Base-by-base conservation (phyloP, 1,140 invertebrate genomes). In the Ceratina japonica region DNA sequence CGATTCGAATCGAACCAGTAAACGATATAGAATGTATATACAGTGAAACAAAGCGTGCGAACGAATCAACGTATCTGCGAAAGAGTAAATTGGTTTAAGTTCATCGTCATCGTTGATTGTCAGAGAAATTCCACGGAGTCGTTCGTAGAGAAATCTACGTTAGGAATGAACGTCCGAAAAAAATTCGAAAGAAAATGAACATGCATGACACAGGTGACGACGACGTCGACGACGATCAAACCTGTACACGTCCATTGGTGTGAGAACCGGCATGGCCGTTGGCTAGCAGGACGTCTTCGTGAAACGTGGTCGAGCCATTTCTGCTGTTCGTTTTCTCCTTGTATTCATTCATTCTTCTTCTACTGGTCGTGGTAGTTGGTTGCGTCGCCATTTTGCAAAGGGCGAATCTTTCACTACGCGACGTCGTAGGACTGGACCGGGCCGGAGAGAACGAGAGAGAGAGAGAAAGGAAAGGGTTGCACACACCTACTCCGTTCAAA, bases 231-330 rank as follows among this genome's bases (percentile, higher is more conserved):
- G 59, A 78, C 59, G 18, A 78, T 78, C 75, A 72, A 79, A 80
- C 73, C 68, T 82, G 80, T 79, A 81, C 49, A 73, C 82, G 81
- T 24, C 84, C 84, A 69, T 88, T 87, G 54, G 62, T 86, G 22
- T 56, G 68, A n/a, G 73, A 68, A 76, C 58, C 59, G 13, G 81
- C 69, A 59, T 89, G 87, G 4, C 84, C 83, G 72, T 82, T 82
- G 63, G 86, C 52, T n/a, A 70, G 52, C 1, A 54, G 5, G 75
- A n/a, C 54, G 71, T 66, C 75, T 81, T 77, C 59, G 31, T 54
- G 15, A 49, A 54, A 3, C 37, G 37, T 54, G 27, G 58, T 37
- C 71, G 72, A 78, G 22, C 75, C 75, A n/a, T 78, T 78, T 64
- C 31, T 72, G 31, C 16, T 58, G 20, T 15, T 44, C 22, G 24